Conservation (phyloP, 1,140 invertebrate species). For the Aphelinus certus region DNA sequence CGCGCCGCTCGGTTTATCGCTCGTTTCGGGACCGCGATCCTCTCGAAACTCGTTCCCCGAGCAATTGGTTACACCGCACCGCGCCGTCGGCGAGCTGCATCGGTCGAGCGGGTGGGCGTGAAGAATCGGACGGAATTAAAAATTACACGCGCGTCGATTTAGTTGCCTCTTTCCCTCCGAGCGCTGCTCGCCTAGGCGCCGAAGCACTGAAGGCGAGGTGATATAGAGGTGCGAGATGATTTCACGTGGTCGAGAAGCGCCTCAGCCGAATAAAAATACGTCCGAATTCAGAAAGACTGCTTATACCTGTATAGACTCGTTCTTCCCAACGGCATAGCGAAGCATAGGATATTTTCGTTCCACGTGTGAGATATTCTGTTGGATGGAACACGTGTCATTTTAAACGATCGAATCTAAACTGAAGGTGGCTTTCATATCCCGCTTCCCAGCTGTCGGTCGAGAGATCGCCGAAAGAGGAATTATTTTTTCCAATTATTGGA, state of each 20-base stretch:
- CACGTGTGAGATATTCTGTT: too few species aligned
- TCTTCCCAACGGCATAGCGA: too few species aligned
- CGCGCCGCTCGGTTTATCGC: conserved; percentile 9
- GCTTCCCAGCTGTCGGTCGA: too few species aligned
- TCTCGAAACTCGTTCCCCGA: conserved; percentile 34
- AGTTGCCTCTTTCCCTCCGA: background rate
- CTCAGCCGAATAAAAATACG: too few species aligned
- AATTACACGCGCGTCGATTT: conserved; percentile 29
- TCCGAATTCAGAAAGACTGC: too few species aligned
- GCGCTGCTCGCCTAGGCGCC: background rate
- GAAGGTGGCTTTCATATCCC: background rate
- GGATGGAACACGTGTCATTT: conserved; percentile 5
- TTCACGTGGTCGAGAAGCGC: too few species aligned
- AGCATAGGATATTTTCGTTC: too few species aligned
- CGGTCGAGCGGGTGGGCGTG: conserved; percentile 43
- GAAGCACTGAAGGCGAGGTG: too few species aligned
- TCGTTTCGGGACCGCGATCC: conserved; percentile 7
- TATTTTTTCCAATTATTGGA: too few species aligned
- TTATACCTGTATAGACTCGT: too few species aligned
- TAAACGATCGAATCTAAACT: background rate
- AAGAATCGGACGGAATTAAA: conserved; percentile 53
- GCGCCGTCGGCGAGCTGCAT: background rate
- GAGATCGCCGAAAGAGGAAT: too few species aligned
- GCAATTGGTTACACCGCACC: background rate
- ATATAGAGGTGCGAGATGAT: too few species aligned